Conservation (phyloP, 2,113 vertebrate species). For the Sardina pilchardus region DNA sequence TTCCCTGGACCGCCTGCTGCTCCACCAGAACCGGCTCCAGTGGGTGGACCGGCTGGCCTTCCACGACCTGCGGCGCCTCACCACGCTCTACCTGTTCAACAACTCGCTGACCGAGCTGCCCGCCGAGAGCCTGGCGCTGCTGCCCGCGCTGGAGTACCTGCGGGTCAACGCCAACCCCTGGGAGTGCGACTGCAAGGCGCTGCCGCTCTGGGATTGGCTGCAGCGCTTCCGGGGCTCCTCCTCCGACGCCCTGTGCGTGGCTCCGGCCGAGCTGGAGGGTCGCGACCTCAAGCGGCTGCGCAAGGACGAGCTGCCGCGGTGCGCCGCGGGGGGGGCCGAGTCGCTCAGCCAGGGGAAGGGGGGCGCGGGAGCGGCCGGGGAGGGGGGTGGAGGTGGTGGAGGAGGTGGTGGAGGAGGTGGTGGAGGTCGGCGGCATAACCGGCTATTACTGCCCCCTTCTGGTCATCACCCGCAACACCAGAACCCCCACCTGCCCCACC, state of each 20-base stretch:
- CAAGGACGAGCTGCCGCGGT: slow-evolving; percentile 82
- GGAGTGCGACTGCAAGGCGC: slow-evolving; percentile 89
- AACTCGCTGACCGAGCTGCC: slow-evolving; percentile 90
- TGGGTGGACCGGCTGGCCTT: slow-evolving; percentile 90
- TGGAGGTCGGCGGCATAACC: neutral
- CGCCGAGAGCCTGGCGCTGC: slow-evolving; percentile 81
- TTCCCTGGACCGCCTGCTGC: slow-evolving; percentile 89
- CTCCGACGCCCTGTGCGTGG: slow-evolving; percentile 79
- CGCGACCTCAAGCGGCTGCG: slow-evolving; percentile 85
- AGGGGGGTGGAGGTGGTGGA: slow-evolving; percentile 71
- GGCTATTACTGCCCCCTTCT: neutral
- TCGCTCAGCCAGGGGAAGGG: slow-evolving; percentile 77
- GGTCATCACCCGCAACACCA: slow-evolving; percentile 66
- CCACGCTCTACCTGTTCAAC: slow-evolving; percentile 95
- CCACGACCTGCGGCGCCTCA: slow-evolving; percentile 90
- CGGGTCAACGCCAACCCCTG: slow-evolving; percentile 94
- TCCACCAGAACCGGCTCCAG: slow-evolving; percentile 95
- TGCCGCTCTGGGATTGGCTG: slow-evolving; percentile 95
- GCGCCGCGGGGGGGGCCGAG: slow-evolving; percentile 66
- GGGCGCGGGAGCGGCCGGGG: too few species aligned
- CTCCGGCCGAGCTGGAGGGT: slow-evolving; percentile 73
- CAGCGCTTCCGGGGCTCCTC: slow-evolving; percentile 89
- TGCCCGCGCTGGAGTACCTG: slow-evolving; percentile 90
- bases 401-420: slow-evolving; percentile 76
- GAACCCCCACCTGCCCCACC: slow-evolving; percentile 68